Conservation (phyloP, 2,888 invertebrate species). For the Leptopterna dolabrata region DNA sequence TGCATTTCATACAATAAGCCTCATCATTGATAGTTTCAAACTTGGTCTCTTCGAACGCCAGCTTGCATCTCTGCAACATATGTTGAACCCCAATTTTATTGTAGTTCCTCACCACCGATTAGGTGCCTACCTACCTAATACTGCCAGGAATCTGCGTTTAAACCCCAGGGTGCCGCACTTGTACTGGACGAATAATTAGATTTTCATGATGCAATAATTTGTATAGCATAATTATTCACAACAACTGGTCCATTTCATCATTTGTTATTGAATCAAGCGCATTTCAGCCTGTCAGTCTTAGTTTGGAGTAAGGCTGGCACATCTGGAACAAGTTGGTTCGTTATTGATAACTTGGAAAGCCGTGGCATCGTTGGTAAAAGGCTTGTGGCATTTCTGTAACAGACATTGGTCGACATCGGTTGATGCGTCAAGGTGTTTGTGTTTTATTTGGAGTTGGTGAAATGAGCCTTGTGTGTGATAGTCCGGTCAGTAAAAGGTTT, state of each 20-base stretch:
- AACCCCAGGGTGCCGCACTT: too few species aligned
- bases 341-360: slow-evolving; percentile 27
- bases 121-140: too few species aligned
- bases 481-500: too few species aligned
- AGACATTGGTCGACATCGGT: neutral
- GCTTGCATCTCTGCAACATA: slow-evolving; percentile 47
- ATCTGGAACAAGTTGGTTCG: slow-evolving; percentile 1
- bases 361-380: neutral
- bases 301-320: neutral
- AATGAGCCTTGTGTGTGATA: too few species aligned
- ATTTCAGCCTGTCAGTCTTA: too few species aligned
- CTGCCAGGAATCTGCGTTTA: too few species aligned
- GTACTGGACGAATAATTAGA: too few species aligned
- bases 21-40: slow-evolving; percentile 42
- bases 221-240: too few species aligned
- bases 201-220: too few species aligned
- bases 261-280: too few species aligned
- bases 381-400: slow-evolving; percentile 30
- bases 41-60: neutral
- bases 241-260: too few species aligned
- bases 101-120: too few species aligned
- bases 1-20: slow-evolving; percentile 48
- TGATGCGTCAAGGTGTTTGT: neutral
- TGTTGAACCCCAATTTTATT: neutral
- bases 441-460: neutral